phyloP scores from a whole-genome alignment of 2,797 vertebrate genomes.

The Amphiprion clarkii region DNA sequence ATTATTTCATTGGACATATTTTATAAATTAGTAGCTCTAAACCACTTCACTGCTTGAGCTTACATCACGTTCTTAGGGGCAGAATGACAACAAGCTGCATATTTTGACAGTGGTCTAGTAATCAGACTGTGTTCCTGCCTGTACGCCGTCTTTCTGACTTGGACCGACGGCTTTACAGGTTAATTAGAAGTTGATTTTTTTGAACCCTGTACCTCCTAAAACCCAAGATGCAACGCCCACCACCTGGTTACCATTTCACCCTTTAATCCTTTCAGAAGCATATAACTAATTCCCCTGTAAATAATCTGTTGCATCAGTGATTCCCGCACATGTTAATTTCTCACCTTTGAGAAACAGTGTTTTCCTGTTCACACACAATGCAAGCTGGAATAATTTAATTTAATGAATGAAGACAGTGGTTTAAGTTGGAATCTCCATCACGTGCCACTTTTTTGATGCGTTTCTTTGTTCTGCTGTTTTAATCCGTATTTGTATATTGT shows the following conservation, averaged over 20 bases:
- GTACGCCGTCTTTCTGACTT: neutral
- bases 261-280: conserved; percentile 23
- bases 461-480: neutral
- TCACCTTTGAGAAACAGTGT: conserved; percentile 22
- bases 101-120: neutral
- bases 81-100: conserved; percentile 2
- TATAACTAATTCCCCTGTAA: conserved; percentile 50
- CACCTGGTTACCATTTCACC: conserved; percentile 28
- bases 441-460: no score
- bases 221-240: conserved; percentile 5
- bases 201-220: conserved; percentile 27
- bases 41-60: neutral
- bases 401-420: neutral
- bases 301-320: conserved; percentile 35
- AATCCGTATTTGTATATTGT: neutral
- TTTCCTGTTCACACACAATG: conserved; percentile 1
- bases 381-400: neutral
- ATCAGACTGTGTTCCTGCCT: conserved; percentile 17
- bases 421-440: neutral
- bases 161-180: conserved; percentile 26
- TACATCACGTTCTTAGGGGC: neutral
- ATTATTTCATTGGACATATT: conserved; percentile 25
- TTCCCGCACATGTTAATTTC: conserved; percentile 43
- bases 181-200: conserved; percentile 60
- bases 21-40: conserved; percentile 15